Percentiles rank a stretch among this genome's conserved stretches.
Conservation (phyloP, 2,797 vertebrate species). For the Phalanger gymnotis region DNA sequence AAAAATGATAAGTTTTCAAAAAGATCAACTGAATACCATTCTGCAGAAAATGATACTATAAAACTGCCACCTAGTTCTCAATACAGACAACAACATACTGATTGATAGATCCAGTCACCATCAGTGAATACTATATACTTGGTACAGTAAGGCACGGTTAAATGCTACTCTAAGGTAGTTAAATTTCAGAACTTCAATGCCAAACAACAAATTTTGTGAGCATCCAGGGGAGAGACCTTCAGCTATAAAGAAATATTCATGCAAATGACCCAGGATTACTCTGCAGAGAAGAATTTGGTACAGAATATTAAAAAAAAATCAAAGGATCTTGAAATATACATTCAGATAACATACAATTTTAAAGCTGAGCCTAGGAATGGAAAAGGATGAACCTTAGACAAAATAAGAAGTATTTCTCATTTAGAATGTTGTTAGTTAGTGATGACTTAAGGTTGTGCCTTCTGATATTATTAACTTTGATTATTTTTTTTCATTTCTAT, state of each 20-base stretch:
- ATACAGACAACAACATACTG: not conserved
- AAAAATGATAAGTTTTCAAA: not conserved
- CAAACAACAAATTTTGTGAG: not conserved
- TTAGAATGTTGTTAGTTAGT: not conserved
- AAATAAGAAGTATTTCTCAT: not conserved
- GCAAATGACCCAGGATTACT: not conserved
- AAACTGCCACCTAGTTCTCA: not conserved
- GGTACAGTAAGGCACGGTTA: not conserved
- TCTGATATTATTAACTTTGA: not conserved
- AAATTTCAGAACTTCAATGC: not conserved
- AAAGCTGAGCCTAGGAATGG: not conserved
- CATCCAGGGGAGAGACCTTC: not conserved
- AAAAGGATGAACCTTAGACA: not conserved
- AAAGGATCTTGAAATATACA: not conserved
- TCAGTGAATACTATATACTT: not conserved
- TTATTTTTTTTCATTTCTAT: not conserved
- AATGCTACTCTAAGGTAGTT: not conserved
- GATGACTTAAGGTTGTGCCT: not conserved
- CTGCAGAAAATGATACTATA: conserved; percentile 1
- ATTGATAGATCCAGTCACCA: not conserved
- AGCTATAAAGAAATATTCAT: not conserved
- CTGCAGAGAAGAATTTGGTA: not conserved
- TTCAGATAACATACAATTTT: not conserved
- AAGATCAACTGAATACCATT: not conserved
- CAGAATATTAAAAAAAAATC: not conserved